Percentiles rank a stretch among this genome's conserved stretches.
Conservation (phyloP, 2,113 vertebrate genomes). For the Lucifuga dentata region DNA sequence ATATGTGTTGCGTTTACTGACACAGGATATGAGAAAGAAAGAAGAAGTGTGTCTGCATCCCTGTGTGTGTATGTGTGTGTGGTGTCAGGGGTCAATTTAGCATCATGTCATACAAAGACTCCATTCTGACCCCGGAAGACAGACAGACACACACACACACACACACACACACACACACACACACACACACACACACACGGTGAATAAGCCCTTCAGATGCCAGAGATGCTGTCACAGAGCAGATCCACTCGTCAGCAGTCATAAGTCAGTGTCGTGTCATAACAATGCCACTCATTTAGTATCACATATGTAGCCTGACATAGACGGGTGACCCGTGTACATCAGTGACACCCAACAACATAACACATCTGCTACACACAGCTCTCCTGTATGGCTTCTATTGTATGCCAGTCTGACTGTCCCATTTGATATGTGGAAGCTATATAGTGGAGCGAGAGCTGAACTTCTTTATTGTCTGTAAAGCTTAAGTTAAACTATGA, state of each 20-base stretch:
- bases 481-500: constrained; percentile 39
- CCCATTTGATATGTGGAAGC: constrained; percentile 41
- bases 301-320: constrained; percentile 45
- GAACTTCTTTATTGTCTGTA: constrained; percentile 19
- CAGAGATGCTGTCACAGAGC: constrained; percentile 64
- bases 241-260: constrained; percentile 69
- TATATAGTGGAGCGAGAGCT: constrained; percentile 13
- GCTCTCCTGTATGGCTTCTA: constrained; percentile 47
- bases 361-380: constrained; percentile 57
- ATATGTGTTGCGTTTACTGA: constrained; percentile 47
- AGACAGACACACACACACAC: constrained; percentile 18
- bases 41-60: constrained; percentile 16
- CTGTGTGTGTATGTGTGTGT: constrained; percentile 9
- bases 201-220: constrained; percentile 49
- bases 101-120: constrained; percentile 72
- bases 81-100: constrained; percentile 68
- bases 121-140: constrained; percentile 58
- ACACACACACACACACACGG: constrained; percentile 26
- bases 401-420: constrained; percentile 37
- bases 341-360: constrained; percentile 63
- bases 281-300: constrained; percentile 65
- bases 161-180: constrained; percentile 24
- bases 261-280: constrained; percentile 55
- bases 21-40: constrained; percentile 68
- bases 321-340: constrained; percentile 53